These are phyloP conservation scores for Myotis daubentonii DNA, from an alignment of 2,797 vertebrate genomes.

Conservation along the genomic window DNA sequence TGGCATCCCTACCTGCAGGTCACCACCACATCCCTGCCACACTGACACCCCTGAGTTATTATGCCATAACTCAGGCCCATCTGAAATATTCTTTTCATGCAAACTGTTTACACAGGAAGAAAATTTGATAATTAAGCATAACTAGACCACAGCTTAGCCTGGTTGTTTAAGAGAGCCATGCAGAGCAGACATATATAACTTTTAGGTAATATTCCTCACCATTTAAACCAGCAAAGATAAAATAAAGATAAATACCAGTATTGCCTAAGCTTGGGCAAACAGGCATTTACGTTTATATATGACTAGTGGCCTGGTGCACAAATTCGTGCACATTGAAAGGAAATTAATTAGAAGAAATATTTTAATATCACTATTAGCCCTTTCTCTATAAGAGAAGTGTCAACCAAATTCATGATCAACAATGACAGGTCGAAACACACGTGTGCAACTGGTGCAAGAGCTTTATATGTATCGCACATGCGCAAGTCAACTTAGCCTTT, in stretches of 20 bases:
- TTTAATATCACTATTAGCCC: too few relatives aligned
- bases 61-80: background rate
- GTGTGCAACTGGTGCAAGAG: too few relatives aligned
- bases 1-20: too few relatives aligned
- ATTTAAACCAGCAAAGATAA: background rate
- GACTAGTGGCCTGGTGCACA: too few relatives aligned
- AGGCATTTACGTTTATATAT: background rate
- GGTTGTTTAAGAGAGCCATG: background rate
- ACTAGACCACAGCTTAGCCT: background rate
- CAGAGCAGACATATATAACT: background rate
- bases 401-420: too few relatives aligned
- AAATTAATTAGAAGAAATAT: too few relatives aligned
- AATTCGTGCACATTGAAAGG: too few relatives aligned
- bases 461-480: too few relatives aligned
- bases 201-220: background rate
- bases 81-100: background rate
- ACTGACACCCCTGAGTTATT: background rate
- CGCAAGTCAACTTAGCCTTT: too few relatives aligned
- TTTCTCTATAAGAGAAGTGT: too few relatives aligned
- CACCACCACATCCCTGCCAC: background rate
- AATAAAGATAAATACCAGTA: background rate
- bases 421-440: too few relatives aligned
- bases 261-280: background rate
- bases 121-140: background rate
- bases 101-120: constrained; percentile 13